Base-by-base conservation (phyloP, 2,888 invertebrate species). In the Tetragonula carbonaria region DNA sequence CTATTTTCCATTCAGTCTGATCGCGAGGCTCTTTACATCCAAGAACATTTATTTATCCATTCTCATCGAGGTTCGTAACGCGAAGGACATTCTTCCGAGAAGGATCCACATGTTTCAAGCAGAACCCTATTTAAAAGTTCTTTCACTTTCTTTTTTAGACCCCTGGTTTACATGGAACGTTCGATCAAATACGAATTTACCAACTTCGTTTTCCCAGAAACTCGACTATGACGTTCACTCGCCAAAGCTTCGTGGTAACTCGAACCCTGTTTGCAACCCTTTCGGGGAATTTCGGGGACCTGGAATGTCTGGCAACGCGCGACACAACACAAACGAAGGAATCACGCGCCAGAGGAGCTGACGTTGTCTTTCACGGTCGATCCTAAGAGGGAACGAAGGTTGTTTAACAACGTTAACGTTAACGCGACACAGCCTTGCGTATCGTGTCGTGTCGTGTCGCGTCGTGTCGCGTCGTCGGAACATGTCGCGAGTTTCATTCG, bases 351-450 rank as follows among this genome's bases (percentile, higher is more conserved):
- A 18, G 23, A 51, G 21, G 23, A 67, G 55, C 55, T 45, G 14
- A 33, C 33, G 23, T 70, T 51, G 28, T 66, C 76, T 57, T 83
- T 83, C 74, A 83, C 76, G 38, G 65, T n/a, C 57, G 65, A 76
- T 77, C 68, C 51, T 50, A n/a, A 2, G 16, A 55, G 66, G 28
- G 13, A 57, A 74, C 70, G 63, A 70, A 51, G n/a, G n/a, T n/a
- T 55, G 67, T 75, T 75, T 82, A 82, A 82, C 63, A 74, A 33
- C n/a, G 66, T 11, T 45, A 0, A 72, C 75, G 63, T 76, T 76
- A 80, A 76, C 81, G 33, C 63, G 23, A 45, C 45, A 45, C 45
- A 8, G 45, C 11, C 45, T 8, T 45, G 11, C 33, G 33, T 28
- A 5, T n/a, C n/a, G n/a, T n/a, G n/a, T 38, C 38, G 38, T 38